These are phyloP conservation scores for Agapornis roseicollis DNA, from an alignment of 2,113 vertebrate genomes.

Conservation along the genomic window DNA sequence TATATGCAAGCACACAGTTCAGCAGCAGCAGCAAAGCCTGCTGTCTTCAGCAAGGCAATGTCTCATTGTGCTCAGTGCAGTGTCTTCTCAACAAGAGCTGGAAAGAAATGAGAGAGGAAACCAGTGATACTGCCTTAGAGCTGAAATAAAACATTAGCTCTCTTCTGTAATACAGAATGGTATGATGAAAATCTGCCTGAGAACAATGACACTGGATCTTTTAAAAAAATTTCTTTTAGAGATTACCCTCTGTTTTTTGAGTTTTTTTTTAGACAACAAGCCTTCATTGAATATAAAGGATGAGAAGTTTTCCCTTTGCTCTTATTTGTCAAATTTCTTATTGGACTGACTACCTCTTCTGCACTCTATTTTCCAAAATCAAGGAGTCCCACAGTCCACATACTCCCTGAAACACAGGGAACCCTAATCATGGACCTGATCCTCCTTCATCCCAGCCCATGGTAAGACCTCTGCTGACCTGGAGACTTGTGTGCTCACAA, in stretches of 20 bases:
- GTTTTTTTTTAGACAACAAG: background rate
- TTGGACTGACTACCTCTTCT: background rate
- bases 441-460: background rate
- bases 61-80: background rate
- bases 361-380: background rate
- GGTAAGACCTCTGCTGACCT: background rate
- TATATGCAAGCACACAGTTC: background rate
- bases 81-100: background rate
- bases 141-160: background rate
- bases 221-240: background rate
- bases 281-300: background rate
- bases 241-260: background rate
- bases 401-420: background rate
- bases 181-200: background rate
- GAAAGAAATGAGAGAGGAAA: background rate
- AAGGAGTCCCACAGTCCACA: background rate
- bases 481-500: background rate
- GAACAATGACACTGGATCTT: background rate
- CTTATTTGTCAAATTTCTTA: background rate
- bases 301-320: background rate
- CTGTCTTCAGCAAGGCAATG: background rate
- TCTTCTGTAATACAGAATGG: background rate
- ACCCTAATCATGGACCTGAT: background rate
- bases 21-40: background rate
- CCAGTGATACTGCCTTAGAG: background rate